A percentile compares a stretch with the other conserved stretches of the same genome.
Evolutionary conservation across 2,888 invertebrate genomes (phyloP).

Genomic region (Seladonia tumulorum): DNA sequence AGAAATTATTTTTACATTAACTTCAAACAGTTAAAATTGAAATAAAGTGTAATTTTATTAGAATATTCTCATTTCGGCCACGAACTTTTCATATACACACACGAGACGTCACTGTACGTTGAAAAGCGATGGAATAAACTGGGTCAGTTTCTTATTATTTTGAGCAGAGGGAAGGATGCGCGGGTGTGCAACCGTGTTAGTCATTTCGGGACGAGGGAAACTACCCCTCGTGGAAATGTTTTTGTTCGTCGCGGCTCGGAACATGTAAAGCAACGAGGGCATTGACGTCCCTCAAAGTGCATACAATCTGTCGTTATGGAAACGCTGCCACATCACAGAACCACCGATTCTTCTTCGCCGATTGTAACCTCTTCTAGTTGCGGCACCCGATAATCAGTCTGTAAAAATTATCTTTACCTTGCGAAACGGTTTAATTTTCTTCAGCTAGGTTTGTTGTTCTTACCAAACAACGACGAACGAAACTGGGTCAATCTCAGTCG

Average conservation of each 20-base stretch:
- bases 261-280: slow-evolving; percentile 32
- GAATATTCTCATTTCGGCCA: no score
- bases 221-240: slow-evolving; percentile 4
- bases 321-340: slow-evolving; percentile 42
- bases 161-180: background rate
- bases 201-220: background rate
- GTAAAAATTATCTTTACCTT: background rate
- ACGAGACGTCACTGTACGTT: background rate
- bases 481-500: background rate
- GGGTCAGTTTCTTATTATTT: background rate
- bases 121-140: background rate
- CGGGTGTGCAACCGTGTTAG: background rate
- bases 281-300: slow-evolving; percentile 42
- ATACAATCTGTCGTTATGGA: slow-evolving; percentile 48
- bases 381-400: background rate
- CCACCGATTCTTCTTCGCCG: slow-evolving; percentile 12
- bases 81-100: background rate
- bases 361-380: background rate
- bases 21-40: no score
- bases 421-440: background rate
- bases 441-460: background rate
- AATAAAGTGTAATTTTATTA: no score
- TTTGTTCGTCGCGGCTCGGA: background rate
- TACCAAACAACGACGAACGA: background rate
- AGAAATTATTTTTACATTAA: no score